phyloP scores from a whole-genome alignment of 2,797 vertebrate genomes.

The Periophthalmus magnuspinnatus region DNA sequence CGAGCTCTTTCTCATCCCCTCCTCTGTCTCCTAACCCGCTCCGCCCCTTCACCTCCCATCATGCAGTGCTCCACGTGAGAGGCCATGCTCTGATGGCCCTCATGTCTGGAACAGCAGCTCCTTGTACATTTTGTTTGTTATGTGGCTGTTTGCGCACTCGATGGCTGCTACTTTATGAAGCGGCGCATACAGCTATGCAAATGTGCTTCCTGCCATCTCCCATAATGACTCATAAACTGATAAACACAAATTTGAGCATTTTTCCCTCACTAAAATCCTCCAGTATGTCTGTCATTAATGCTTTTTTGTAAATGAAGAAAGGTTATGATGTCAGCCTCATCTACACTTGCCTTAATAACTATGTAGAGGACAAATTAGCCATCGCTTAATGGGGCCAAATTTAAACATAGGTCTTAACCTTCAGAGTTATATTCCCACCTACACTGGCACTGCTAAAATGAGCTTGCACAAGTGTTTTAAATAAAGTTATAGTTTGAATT shows the following conservation, averaged over 20 bases:
- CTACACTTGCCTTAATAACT: slow-evolving; percentile 4
- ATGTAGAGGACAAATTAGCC: slow-evolving; percentile 15
- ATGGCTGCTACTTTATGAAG: slow-evolving; percentile 56
- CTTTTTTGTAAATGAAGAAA: not conserved
- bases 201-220: slow-evolving; percentile 46
- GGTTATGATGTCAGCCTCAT: slow-evolving; percentile 7
- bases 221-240: slow-evolving; percentile 48
- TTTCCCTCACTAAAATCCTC: slow-evolving; percentile 10
- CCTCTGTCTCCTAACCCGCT: slow-evolving; percentile 31
- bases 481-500: not conserved
- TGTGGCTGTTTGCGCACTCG: slow-evolving; percentile 39
- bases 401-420: slow-evolving; percentile 7
- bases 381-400: not conserved
- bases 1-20: slow-evolving; percentile 31
- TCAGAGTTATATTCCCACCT: slow-evolving; percentile 7
- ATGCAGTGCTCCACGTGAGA: slow-evolving; percentile 42
- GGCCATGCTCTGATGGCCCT: slow-evolving; percentile 58
- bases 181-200: slow-evolving; percentile 54
- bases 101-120: slow-evolving; percentile 61
- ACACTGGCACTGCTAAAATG: not conserved
- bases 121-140: slow-evolving; percentile 54
- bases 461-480: slow-evolving; percentile 4
- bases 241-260: slow-evolving; percentile 28
- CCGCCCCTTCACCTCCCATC: slow-evolving; percentile 51
- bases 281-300: slow-evolving; percentile 11